Evolutionary conservation across 37 sponge, comb jelly and placozoan species (phyloP).

Genomic region (Cladorhizidae sp.): DNA sequence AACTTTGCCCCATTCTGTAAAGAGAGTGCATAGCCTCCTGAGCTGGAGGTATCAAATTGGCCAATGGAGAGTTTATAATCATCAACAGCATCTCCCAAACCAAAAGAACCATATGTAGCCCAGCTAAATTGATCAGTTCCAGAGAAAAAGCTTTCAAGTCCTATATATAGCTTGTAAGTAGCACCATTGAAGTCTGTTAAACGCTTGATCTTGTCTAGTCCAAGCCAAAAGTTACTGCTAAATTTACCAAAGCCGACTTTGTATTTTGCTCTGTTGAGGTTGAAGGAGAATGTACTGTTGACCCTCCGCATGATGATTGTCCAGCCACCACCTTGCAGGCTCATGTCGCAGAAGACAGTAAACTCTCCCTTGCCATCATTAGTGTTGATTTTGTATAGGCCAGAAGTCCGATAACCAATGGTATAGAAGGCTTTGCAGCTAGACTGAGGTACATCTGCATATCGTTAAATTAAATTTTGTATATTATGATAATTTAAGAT

Average conservation of each 20-base stretch:
- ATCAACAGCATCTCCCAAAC: slow-evolving; percentile 6
- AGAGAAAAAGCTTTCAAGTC: neutral
- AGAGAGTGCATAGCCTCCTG: slow-evolving; percentile 20
- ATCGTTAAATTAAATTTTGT: neutral
- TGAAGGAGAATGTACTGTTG: slow-evolving; percentile 20
- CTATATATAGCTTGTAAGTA: slow-evolving; percentile 37
- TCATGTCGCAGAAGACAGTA: slow-evolving; percentile 69
- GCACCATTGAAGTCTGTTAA: slow-evolving; percentile 22
- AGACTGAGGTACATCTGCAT: slow-evolving; percentile 34
- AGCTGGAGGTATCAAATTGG: neutral
- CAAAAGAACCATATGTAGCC: slow-evolving; percentile 32
- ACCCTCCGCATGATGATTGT: slow-evolving; percentile 54
- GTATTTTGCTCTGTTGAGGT: slow-evolving; percentile 38
- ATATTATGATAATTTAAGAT: no score
- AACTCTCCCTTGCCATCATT: slow-evolving; percentile 23
- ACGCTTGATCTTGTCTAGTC: slow-evolving; percentile 57
- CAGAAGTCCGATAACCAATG: slow-evolving; percentile 13
- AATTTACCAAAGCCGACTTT: slow-evolving; percentile 59
- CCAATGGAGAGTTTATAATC: slow-evolving; percentile 31
- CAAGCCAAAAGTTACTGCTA: slow-evolving; percentile 69
- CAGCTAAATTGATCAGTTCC: neutral
- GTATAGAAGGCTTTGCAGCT: slow-evolving; percentile 56
- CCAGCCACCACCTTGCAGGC: slow-evolving; percentile 54
- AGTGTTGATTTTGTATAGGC: slow-evolving; percentile 36
- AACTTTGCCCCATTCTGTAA: slow-evolving; percentile 43